A percentile compares a stretch with the other conserved stretches of the same genome.
These are phyloP conservation scores for Enteromius paludinosus DNA, from an alignment of 2,797 vertebrate genomes.

Conservation along the genomic window DNA sequence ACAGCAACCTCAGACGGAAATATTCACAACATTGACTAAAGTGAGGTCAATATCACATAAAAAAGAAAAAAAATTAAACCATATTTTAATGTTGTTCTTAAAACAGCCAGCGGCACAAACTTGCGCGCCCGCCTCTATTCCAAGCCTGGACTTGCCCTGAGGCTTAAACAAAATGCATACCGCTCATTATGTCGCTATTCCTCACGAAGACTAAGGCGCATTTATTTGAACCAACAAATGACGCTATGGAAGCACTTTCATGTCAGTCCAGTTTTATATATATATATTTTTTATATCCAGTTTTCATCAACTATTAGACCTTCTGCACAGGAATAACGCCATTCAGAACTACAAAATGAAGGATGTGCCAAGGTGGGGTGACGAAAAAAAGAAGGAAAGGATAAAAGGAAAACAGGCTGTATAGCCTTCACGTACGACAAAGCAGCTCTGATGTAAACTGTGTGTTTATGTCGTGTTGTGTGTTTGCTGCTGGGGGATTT, in stretches of 20 bases:
- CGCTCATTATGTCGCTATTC: constrained; percentile 23
- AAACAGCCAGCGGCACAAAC: constrained; percentile 36
- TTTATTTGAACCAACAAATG: not conserved
- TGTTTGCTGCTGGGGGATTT: constrained; percentile 23
- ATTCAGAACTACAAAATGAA: constrained; percentile 15
- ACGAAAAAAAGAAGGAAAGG: not conserved
- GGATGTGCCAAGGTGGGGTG: not conserved
- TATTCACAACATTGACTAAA: constrained; percentile 27
- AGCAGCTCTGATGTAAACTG: constrained; percentile 4
- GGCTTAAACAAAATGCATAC: constrained; percentile 44
- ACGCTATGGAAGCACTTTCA: not conserved
- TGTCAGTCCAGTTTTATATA: constrained; percentile 10
- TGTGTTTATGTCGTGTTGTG: not conserved
- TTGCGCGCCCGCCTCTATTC: not conserved
- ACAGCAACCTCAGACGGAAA: constrained; percentile 10
- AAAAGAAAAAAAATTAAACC: constrained; percentile 1
- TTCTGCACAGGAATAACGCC: not conserved
- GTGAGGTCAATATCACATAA: not conserved
- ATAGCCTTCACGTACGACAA: constrained; percentile 21
- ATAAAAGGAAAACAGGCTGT: constrained; percentile 9
- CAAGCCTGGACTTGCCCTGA: constrained; percentile 21
- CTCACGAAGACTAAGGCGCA: not conserved
- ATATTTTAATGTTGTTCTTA: constrained; percentile 35
- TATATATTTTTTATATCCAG: no score
- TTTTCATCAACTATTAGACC: constrained; percentile 24